A percentile compares a stretch with the other conserved stretches of the same genome.
Evolutionary conservation across 2,113 vertebrate species (phyloP).

Genomic region (Tautogolabrus adspersus): DNA sequence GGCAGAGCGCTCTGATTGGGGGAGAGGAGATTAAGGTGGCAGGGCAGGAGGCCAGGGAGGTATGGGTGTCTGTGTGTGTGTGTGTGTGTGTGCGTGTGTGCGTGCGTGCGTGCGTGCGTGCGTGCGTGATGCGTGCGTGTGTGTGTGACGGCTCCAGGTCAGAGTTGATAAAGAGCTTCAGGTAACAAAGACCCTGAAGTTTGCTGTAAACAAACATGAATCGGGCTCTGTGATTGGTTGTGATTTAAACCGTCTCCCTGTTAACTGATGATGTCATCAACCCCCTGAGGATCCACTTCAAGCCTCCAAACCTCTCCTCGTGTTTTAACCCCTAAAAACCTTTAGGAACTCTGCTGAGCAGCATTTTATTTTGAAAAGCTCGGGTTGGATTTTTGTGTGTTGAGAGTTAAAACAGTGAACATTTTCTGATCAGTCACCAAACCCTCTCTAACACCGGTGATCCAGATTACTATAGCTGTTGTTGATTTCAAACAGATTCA

Average conservation of each 20-base stretch:
- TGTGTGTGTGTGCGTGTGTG: slow-evolving; percentile 3
- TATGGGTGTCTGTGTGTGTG: neutral
- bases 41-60: slow-evolving; percentile 8
- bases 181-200: slow-evolving; percentile 10
- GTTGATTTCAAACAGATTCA: too few relatives aligned
- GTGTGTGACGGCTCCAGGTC: slow-evolving; percentile 16
- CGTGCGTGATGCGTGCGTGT: slow-evolving; percentile 1
- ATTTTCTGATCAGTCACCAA: too few relatives aligned
- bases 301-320: too few relatives aligned
- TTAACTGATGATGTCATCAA: neutral
- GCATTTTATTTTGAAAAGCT: too few relatives aligned
- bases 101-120: slow-evolving; percentile 8
- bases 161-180: slow-evolving; percentile 2
- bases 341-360: too few relatives aligned
- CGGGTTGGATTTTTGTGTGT: too few relatives aligned
- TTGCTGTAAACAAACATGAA: neutral
- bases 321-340: too few relatives aligned
- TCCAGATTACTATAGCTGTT: too few relatives aligned
- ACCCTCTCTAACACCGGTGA: too few relatives aligned
- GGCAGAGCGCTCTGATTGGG: slow-evolving; percentile 33
- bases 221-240: neutral
- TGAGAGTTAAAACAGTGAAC: too few relatives aligned
- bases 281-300: too few relatives aligned
- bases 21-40: slow-evolving; percentile 46
- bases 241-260: neutral